Conservation (phyloP, 1,140 invertebrate genomes). For the Conus betulinus region DNA sequence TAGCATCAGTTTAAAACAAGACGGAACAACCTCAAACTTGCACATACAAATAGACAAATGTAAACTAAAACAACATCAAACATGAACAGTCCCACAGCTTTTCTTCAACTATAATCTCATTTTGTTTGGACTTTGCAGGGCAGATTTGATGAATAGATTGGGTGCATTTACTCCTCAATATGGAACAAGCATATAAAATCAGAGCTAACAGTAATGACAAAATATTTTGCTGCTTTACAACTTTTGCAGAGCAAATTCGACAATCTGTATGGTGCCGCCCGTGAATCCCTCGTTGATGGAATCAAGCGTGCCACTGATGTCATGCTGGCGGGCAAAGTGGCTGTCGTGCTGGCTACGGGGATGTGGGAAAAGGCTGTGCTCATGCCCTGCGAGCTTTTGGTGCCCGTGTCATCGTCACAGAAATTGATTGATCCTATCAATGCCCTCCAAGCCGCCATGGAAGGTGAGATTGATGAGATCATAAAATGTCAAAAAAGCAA, state of each 20-base stretch:
- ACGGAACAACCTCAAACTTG: too few species aligned
- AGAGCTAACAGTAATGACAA: background rate
- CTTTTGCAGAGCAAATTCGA: conserved; percentile 96
- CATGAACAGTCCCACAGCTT: too few species aligned
- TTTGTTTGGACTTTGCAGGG: too few species aligned
- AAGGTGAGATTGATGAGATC: conserved; percentile 80
- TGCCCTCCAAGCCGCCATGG: conserved; percentile 98
- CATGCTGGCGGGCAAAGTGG: conserved; percentile 99
- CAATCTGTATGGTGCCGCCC: conserved; percentile 98
- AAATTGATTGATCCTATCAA: conserved; percentile 99
- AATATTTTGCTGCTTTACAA: background rate
- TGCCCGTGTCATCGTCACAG: conserved; percentile 95
- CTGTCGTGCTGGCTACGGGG: conserved; percentile 99
- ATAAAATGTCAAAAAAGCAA: too few species aligned
- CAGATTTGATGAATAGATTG: too few species aligned
- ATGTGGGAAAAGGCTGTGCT: conserved; percentile 99
- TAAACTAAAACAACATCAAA: too few species aligned
- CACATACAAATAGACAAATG: too few species aligned
- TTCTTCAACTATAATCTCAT: too few species aligned
- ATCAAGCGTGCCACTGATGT: conserved; percentile 98
- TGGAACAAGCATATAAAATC: too few species aligned
- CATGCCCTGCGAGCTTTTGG: conserved; percentile 96
- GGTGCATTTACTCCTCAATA: too few species aligned
- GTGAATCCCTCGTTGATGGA: conserved; percentile 98
- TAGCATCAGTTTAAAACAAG: too few species aligned